Conservation (phyloP, 2,888 invertebrate species). For the Scaptomyza cyrtandrae region DNA sequence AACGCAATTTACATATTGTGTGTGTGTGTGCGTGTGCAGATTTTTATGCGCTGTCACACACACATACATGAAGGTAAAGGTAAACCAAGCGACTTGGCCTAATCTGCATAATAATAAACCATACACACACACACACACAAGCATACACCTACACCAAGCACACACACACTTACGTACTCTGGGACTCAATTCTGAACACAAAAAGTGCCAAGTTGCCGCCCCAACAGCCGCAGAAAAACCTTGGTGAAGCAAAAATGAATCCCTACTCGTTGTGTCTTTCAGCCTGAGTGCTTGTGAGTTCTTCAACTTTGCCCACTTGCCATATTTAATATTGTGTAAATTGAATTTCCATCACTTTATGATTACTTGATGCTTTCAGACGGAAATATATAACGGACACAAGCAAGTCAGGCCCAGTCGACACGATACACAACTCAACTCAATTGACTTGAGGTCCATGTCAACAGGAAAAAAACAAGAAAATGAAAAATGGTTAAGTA, state of each 20-base stretch:
- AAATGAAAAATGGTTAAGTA: not conserved
- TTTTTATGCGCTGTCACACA: constrained; percentile 59
- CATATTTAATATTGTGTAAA: constrained; percentile 80
- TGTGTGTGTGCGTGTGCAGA: constrained; percentile 15
- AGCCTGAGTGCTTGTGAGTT: constrained; percentile 5
- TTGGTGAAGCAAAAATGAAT: constrained; percentile 2
- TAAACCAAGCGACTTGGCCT: constrained; percentile 64
- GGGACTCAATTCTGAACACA: constrained; percentile 40
- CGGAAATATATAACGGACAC: constrained; percentile 53
- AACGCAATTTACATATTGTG: constrained; percentile 67
- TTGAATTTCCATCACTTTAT: constrained; percentile 82
- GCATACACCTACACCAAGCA: constrained; percentile 25
- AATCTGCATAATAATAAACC: constrained; percentile 80
- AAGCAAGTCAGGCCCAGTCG: constrained; percentile 9
- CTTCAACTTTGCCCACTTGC: constrained; percentile 46
- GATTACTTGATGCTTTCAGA: constrained; percentile 74
- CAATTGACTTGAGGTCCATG: constrained; percentile 28
- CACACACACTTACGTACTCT: constrained; percentile 14
- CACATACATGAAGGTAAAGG: constrained; percentile 47
- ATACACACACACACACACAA: constrained; percentile 26
- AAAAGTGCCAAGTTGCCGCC: constrained; percentile 57
- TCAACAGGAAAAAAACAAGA: constrained; percentile 1
- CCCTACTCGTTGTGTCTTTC: constrained; percentile 2
- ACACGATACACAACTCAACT: constrained; percentile 22
- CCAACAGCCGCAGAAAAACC: constrained; percentile 11